Conservation (phyloP, 2,797 vertebrate genomes). For the Myotis planiceps region DNA sequence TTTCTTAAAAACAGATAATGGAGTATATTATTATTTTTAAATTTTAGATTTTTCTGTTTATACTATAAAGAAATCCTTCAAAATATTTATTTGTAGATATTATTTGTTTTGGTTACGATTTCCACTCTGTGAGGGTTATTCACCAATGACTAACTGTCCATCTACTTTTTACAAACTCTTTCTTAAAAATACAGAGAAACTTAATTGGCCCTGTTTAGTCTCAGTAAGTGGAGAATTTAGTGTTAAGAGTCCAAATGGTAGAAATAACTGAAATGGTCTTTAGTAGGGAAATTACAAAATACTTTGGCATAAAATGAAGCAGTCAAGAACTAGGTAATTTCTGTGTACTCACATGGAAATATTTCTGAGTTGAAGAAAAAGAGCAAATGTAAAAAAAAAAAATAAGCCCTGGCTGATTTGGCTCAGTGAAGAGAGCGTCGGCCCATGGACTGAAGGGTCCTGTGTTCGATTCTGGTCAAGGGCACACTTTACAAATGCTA, state of each 20-base stretch:
- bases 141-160: background rate
- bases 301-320: background rate
- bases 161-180: conserved; percentile 22
- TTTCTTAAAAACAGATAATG: background rate
- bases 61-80: background rate
- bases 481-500: too few relatives aligned
- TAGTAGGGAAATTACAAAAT: background rate
- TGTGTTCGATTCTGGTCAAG: too few relatives aligned
- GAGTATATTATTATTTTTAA: conserved; percentile 9
- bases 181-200: background rate
- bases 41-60: conserved; percentile 29
- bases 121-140: background rate
- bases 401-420: background rate
- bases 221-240: background rate
- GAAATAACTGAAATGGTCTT: background rate
- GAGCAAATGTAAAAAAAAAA: background rate
- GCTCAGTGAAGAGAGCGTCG: too few relatives aligned
- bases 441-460: too few relatives aligned
- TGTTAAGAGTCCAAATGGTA: background rate
- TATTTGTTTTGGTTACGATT: conserved; percentile 41
- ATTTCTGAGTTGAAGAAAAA: background rate
- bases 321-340: background rate
- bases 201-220: background rate
- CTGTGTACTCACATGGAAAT: background rate
- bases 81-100: background rate